Percentiles rank a stretch among this genome's conserved stretches.
Conservation (phyloP, 2,113 vertebrate genomes). For the Leiothrix lutea region DNA sequence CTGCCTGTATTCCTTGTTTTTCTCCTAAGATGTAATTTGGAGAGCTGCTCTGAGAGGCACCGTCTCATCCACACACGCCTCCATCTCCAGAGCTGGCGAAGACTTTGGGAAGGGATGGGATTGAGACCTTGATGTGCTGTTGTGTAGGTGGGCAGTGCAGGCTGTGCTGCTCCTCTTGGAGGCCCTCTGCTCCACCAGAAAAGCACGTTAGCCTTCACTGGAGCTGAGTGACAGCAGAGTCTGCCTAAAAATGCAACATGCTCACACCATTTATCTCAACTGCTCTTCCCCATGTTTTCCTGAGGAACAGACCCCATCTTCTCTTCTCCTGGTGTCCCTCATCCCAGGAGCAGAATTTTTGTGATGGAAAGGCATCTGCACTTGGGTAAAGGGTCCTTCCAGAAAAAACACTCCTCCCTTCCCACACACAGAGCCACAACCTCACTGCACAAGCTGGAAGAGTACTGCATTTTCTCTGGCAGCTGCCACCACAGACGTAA, state of each 20-base stretch:
- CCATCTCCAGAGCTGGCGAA: not conserved
- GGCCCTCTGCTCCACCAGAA: not conserved
- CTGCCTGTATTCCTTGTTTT: not conserved
- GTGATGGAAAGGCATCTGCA: not conserved
- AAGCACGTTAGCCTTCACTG: not conserved
- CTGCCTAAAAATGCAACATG: not conserved
- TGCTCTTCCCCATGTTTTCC: not conserved
- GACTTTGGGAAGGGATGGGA: not conserved
- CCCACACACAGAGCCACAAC: not conserved
- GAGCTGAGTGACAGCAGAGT: not conserved
- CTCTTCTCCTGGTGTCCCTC: not conserved
- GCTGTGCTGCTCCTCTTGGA: not conserved
- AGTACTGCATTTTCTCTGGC: slow-evolving; percentile 11
- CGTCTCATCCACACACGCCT: not conserved
- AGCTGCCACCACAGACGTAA: slow-evolving; percentile 8
- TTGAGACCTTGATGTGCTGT: not conserved
- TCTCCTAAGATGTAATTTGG: not conserved
- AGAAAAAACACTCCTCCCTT: slow-evolving; percentile 1
- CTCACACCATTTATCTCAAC: not conserved
- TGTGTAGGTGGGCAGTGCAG: slow-evolving; percentile 1
- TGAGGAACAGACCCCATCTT: not conserved
- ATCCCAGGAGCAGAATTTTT: not conserved
- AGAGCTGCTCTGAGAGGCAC: not conserved
- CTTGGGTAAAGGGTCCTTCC: not conserved
- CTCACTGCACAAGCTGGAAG: not conserved